Percentiles rank a stretch among this genome's conserved stretches.
Conservation (phyloP, 2,888 invertebrate genomes). For the Marronus borbonicus region DNA sequence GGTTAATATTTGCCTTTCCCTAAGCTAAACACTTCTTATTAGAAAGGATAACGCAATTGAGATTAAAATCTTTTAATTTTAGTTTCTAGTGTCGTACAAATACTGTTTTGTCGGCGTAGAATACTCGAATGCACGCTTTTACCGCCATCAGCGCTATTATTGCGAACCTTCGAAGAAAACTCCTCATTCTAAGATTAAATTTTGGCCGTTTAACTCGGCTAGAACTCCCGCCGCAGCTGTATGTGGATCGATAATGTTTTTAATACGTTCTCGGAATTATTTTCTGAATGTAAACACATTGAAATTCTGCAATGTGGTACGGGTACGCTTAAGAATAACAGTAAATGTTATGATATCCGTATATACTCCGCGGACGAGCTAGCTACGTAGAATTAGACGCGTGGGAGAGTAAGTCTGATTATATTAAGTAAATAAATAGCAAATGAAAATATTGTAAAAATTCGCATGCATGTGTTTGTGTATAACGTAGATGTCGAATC, state of each 20-base stretch:
- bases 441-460: no score
- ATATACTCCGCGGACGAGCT: no score
- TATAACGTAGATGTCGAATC: no score
- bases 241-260: not conserved
- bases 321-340: not conserved
- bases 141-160: slow-evolving; percentile 1
- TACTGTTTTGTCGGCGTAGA: not conserved
- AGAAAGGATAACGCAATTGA: not conserved
- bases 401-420: no score
- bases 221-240: not conserved
- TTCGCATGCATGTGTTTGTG: no score
- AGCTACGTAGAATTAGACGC: no score
- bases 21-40: not conserved
- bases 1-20: not conserved
- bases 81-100: not conserved
- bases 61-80: not conserved
- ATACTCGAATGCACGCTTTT: not conserved
- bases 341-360: no score
- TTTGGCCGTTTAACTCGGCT: not conserved
- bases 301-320: not conserved
- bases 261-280: slow-evolving; percentile 11
- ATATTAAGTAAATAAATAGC: no score
- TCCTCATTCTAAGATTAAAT: slow-evolving; percentile 6
- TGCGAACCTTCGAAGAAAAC: not conserved
- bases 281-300: slow-evolving; percentile 3